Percentiles rank a stretch among this genome's conserved stretches.
Evolutionary conservation across 2,888 invertebrate genomes (phyloP).

Genomic region (Rhagonycha fulva): DNA sequence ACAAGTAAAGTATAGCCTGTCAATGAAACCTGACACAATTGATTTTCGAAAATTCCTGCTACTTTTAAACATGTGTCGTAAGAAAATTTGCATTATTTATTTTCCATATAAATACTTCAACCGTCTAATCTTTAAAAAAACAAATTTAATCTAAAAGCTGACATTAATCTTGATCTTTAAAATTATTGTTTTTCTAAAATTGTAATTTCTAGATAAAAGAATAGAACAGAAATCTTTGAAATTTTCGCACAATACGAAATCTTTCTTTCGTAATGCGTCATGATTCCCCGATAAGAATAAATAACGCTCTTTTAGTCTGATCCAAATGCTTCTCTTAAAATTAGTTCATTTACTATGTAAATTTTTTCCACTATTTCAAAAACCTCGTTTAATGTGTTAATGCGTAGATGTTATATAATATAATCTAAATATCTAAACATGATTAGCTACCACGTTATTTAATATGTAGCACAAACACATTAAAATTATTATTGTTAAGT

Average conservation of each 20-base stretch:
- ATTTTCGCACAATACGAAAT: conserved; percentile 46
- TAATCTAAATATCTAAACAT: neutral
- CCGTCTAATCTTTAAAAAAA: conserved; percentile 1
- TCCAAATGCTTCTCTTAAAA: conserved; percentile 50
- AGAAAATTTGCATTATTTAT: conserved; percentile 7
- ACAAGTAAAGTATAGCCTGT: conserved; percentile 32
- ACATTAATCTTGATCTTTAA: neutral
- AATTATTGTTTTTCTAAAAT: conserved; percentile 18
- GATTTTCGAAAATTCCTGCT: conserved; percentile 2
- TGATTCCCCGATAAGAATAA: conserved; percentile 53
- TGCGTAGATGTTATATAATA: neutral
- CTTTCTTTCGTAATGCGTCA: conserved; percentile 48
- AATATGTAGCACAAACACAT: neutral
- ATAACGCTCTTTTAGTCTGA: conserved; percentile 50
- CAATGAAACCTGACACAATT: conserved; percentile 25
- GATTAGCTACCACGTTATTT: neutral
- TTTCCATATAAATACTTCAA: neutral
- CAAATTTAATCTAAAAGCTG: neutral
- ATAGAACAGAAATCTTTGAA: conserved; percentile 42
- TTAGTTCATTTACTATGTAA: conserved; percentile 54
- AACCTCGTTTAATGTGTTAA: neutral
- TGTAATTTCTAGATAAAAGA: conserved; percentile 40
- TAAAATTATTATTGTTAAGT: neutral
- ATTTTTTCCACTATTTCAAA: conserved; percentile 30
- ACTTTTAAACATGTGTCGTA: conserved; percentile 6